Base-by-base conservation (phyloP, 2,113 vertebrate species). In the Donacobius atricapilla region DNA sequence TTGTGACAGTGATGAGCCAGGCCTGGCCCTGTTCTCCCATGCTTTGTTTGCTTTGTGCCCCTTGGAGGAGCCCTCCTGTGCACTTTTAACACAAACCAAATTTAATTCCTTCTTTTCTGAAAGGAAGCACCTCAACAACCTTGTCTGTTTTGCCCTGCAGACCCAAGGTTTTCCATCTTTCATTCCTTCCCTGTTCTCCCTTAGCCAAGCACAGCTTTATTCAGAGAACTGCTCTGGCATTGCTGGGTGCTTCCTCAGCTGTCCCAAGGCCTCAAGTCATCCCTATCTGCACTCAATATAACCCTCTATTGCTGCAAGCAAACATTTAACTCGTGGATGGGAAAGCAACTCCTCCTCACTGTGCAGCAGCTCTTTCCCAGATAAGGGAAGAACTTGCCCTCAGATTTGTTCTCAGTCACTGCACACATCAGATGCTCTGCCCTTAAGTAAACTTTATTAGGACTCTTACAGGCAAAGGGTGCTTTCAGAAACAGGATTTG, bases 391-490 rank as follows among this genome's bases (percentile, higher is more conserved):
- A 58, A 48, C 37, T 22, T 37, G 28, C 37, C 35, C 33, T 72
- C 45, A 27, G 19, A 3, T 69, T 45, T 57, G 31, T 79, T 70
- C 27, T 37, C 21, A 35, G 54, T 71, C 15, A 15, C 14, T 64
- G n/a, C 40, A 82, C 42, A 64, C 39, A 20, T 20, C 42, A 81
- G 56, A 12, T 5, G 0, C 57, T 50, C 19, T 0, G 6, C n/a
- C 13, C 65, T 80, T 83, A 50, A 20, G 19, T 53, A 80, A 47
- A 13, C 60, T 96, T 96, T 94, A 96, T 92, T 96, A 40, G 10
- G 44, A 81, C 19, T 37, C 47, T 61, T 44, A 44, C 10, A 91
- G 53, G 50, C 39, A 88, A 73, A 95, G 14, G 39, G 42, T 79
- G 58, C 53, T 73, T 94, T 53, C 27, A 86, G 63, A 71, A 91